A percentile compares a stretch with the other conserved stretches of the same genome.
These are phyloP conservation scores for Capitella teleta DNA, from an alignment of 1,140 invertebrate species.

Conservation along the genomic window DNA sequence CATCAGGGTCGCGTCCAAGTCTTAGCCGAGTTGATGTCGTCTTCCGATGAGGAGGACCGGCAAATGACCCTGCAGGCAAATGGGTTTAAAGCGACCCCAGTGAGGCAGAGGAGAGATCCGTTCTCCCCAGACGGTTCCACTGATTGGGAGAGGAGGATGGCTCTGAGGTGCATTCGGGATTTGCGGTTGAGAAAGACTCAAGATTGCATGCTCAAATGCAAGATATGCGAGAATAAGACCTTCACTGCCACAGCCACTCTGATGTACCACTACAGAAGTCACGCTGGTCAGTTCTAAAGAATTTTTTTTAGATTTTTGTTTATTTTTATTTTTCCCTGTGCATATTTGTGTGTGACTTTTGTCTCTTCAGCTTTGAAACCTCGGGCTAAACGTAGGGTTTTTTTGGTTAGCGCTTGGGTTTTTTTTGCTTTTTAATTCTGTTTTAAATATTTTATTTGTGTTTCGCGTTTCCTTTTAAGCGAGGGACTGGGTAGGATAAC, in stretches of 20 bases:
- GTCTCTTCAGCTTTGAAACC: too few relatives aligned
- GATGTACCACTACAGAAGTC: constrained; percentile 56
- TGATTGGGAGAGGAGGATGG: constrained; percentile 26
- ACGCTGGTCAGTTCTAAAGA: constrained; percentile 47
- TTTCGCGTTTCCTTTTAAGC: too few relatives aligned
- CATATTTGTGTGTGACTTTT: too few relatives aligned
- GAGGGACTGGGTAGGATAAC: too few relatives aligned
- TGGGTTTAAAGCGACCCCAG: not conserved
- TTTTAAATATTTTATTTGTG: too few relatives aligned
- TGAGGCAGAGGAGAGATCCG: not conserved
- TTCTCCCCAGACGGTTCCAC: not conserved
- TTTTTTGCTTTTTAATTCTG: too few relatives aligned
- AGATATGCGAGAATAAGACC: constrained; percentile 52
- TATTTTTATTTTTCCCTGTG: too few relatives aligned
- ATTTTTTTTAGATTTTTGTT: too few relatives aligned
- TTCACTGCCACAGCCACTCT: constrained; percentile 56
- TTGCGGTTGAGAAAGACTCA: constrained; percentile 33
- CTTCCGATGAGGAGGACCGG: constrained; percentile 14
- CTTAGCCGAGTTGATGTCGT: constrained; percentile 19
- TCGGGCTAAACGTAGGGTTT: too few relatives aligned
- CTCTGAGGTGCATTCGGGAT: constrained; percentile 39
- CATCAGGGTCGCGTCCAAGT: constrained; percentile 23
- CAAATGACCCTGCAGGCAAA: constrained; percentile 12
- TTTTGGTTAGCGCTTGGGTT: too few relatives aligned
- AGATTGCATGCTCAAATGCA: constrained; percentile 47